phyloP scores from a whole-genome alignment of 2,113 vertebrate species.

The Aleadryas rufinucha region DNA sequence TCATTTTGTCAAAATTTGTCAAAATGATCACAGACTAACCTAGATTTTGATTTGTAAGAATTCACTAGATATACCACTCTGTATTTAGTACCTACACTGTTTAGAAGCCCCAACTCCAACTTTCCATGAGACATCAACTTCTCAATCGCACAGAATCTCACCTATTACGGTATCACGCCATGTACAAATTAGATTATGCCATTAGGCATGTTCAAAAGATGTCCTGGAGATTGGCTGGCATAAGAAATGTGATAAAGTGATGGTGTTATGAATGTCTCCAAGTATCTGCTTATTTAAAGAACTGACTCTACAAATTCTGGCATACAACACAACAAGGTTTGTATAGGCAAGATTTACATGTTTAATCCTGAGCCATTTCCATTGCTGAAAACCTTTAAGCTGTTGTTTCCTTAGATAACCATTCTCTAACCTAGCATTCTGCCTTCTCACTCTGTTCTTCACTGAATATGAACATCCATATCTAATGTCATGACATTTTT shows the following conservation, averaged over 20 bases:
- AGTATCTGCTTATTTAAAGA: neutral
- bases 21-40: neutral
- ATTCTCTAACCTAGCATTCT: neutral
- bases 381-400: neutral
- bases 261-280: neutral
- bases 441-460: neutral
- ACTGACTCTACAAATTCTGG: neutral
- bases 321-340: neutral
- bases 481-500: neutral
- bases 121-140: neutral
- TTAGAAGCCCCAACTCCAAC: neutral
- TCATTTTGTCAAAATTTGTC: neutral
- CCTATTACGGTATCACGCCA: fast-evolving
- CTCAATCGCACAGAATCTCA: neutral
- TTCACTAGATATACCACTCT: neutral
- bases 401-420: neutral
- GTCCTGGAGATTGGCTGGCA: neutral
- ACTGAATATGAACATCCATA: neutral
- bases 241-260: neutral
- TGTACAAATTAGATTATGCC: neutral
- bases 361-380: neutral
- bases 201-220: neutral
- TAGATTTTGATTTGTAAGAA: neutral
- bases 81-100: neutral
- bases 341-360: neutral